phyloP scores from a whole-genome alignment of 2,113 vertebrate genomes.

The Halcyon malimbica region DNA sequence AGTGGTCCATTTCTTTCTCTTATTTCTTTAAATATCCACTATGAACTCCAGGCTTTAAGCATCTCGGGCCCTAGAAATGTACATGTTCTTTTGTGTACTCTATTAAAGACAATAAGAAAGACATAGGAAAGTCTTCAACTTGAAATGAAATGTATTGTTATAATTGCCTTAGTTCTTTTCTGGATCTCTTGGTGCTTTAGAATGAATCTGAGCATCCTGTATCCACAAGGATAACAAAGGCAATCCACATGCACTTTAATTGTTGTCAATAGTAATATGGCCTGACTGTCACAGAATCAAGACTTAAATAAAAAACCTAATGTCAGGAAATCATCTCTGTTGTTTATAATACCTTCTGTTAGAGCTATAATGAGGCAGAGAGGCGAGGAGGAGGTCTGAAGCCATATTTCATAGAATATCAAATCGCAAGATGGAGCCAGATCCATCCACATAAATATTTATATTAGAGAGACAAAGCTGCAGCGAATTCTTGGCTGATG shows the following conservation, averaged over 20 bases:
- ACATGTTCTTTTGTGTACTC: neutral
- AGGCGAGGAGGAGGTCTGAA: neutral
- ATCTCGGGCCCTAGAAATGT: neutral
- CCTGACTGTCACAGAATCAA: neutral
- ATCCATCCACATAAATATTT: slow-evolving; percentile 5
- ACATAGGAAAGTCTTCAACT: neutral
- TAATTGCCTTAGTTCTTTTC: neutral
- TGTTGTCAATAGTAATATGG: neutral
- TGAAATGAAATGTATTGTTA: neutral
- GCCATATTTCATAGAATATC: neutral
- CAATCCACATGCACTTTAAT: neutral
- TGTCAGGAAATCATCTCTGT: neutral
- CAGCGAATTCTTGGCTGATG: neutral
- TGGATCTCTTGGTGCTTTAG: neutral
- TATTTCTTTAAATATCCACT: neutral
- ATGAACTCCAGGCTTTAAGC: neutral
- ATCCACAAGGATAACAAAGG: neutral
- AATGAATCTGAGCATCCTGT: neutral
- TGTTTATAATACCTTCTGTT: neutral
- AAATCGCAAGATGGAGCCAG: neutral
- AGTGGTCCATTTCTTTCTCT: neutral
- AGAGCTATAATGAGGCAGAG: neutral
- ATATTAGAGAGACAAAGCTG: slow-evolving; percentile 20
- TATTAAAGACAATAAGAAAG: neutral
- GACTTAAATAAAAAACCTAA: neutral